Evolutionary conservation across 2,113 vertebrate species (phyloP), one percentile per base, ranked within the genome.

Genomic region (Phalacrocorax pelagicus): DNA sequence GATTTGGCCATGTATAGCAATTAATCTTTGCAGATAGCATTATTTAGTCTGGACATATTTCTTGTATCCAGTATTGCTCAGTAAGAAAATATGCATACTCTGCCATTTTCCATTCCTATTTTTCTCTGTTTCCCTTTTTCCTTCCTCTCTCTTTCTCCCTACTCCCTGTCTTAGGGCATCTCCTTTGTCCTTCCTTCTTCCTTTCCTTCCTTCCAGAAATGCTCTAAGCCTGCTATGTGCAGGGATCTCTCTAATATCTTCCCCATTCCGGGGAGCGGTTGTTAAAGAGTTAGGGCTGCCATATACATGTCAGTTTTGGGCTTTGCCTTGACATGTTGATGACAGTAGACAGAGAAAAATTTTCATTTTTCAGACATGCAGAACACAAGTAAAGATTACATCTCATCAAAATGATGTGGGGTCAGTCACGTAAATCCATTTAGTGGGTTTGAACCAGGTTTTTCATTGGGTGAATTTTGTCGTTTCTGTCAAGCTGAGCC

Each of bases 401-500:
- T 49, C 38, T 88, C n/a, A 51, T 84, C 52, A 59, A 42, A 89
- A 19, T 40, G 3, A 38, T 61, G 55, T 81, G 57, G 29, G 15
- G 62, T 67, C 0, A 0, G 42, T 42, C 21, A 18, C 0, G 0
- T 71, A 66, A 81, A 93, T 72, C n/a, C 10, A 32, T 18, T 22
- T 42, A 51, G 23, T 40, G 27, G 29, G 15, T 66, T 36, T 81
- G 36, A 86, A 40, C 24, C 12, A 70, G 4, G 18, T 17, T 80
- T 90, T 80, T 51, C 1, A 0, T 42, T 54, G n/a, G 12, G 12
- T 80, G 32, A 61, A 26, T 77, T 74, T 52, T 92, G 27, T 86
- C 67, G 13, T 47, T 96, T 94, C 73, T 71, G 7, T 81, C 52
- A 91, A 36, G 18, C 44, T 89, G 86, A 88, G 47, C 20, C 24